Conservation (phyloP, 1,140 invertebrate genomes). For the Andrena cerasifolii region DNA sequence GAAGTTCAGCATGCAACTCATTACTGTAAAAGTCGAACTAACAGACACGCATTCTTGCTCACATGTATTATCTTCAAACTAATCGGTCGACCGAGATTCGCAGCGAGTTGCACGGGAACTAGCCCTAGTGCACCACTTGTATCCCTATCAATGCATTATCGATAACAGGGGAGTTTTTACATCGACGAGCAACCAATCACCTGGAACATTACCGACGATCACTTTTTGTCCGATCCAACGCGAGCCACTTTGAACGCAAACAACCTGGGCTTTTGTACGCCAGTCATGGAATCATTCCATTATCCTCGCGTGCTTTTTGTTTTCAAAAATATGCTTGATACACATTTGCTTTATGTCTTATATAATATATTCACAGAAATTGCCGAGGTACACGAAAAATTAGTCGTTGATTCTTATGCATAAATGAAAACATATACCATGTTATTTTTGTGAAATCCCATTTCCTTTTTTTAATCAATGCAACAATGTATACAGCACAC, state of each 20-base stretch:
- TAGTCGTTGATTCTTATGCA: no score
- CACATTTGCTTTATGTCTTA: not conserved
- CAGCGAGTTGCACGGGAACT: not conserved
- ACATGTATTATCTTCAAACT: constrained; percentile 17
- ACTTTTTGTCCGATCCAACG: constrained; percentile 3
- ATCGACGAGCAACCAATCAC: constrained; percentile 36
- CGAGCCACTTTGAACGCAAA: constrained; percentile 26
- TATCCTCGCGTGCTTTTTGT: not conserved
- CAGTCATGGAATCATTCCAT: constrained; percentile 11
- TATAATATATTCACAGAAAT: not conserved
- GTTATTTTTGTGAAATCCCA: no score
- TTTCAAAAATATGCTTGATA: not conserved
- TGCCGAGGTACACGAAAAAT: no score
- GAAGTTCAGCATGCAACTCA: constrained; percentile 13
- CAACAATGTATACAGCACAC: no score
- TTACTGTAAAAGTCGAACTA: constrained; percentile 25
- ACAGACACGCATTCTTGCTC: constrained; percentile 12
- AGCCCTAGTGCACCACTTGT: not conserved
- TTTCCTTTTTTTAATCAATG: no score
- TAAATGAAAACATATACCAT: no score
- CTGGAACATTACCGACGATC: constrained; percentile 15
- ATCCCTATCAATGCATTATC: constrained; percentile 27
- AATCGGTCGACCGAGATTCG: constrained; percentile 38
- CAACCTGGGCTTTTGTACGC: constrained; percentile 14
- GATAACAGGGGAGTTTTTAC: constrained; percentile 34